Evolutionary conservation across 2,113 vertebrate species (phyloP), one percentile per base, ranked within the genome.

Genomic region (Glareola pratincola): DNA sequence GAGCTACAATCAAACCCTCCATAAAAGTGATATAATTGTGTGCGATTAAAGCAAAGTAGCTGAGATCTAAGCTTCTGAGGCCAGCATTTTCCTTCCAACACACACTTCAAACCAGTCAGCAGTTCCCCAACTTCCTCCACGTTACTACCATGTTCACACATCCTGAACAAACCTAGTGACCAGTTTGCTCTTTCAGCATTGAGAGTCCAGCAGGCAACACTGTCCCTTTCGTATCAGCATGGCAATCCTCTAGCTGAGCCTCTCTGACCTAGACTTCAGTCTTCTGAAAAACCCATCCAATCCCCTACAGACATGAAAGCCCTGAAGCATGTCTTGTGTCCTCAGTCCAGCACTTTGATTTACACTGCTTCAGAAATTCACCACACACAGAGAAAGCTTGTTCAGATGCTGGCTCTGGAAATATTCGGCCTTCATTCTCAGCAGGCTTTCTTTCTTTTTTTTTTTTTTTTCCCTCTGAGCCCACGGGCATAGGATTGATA

Each of bases 11-110:
- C 85, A 95, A 92, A 34, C 21, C 39, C 60, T 79, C 48, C n/a
- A 56, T 64, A 72, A 72, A 53, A 88, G 56, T 37, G 26, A 72
- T 62, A 30, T 18, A 92, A 48, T 57, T 77, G 50, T 60, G 50
- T 60, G 73, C 30, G 86, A 94, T 92, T 95, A 92, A 94, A 96
- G 50, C 43, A 53, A 76, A 94, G 83, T 41, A 81, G 32, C 10
- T 66, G 74, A 79, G 37, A 78, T 26, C 36, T 64, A 79, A 85
- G 36, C 60, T 90, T 95, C 43, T 53, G 67, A 96, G 57, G 9
- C 41, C 22, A 39, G 14, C 12, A 10, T 84, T 94, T 87, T 77
- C 77, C 37, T 77, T 69, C 53, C 62, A 86, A 74, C 8, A n/a
- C 16, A 39, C 12, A 26, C n/a, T 77, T 69, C 27, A 79, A 83